Percentiles rank a stretch among this genome's conserved stretches.
These are phyloP conservation scores for Lordiphosa collinella DNA, from an alignment of 1,140 invertebrate genomes.

Conservation along the genomic window DNA sequence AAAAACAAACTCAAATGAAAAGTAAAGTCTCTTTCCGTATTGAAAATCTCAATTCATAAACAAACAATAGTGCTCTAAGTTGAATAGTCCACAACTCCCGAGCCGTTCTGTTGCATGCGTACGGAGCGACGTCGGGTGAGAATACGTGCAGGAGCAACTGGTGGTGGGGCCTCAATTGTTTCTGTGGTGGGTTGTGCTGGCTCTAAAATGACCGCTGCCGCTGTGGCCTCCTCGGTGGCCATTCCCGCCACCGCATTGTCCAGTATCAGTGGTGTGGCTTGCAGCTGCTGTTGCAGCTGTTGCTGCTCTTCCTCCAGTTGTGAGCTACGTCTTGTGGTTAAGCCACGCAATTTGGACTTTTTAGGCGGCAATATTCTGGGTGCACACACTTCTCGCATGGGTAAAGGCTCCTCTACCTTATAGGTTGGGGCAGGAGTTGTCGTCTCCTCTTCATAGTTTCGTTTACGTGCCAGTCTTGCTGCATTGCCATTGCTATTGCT, in stretches of 20 bases:
- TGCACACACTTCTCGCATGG: conserved; percentile 42
- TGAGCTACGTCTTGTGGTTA: conserved; percentile 79
- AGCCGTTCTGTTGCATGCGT: conserved; percentile 71
- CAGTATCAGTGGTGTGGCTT: conserved; percentile 70
- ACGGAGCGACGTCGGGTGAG: conserved; percentile 70
- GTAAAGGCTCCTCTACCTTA: no score
- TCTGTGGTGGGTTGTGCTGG: conserved; percentile 4
- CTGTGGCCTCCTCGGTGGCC: conserved; percentile 40
- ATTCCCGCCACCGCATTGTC: conserved; percentile 76
- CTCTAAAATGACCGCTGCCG: conserved; percentile 6
- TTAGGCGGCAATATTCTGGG: conserved; percentile 70
- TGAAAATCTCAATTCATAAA: conserved; percentile 61
- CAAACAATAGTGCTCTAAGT: conserved; percentile 24
- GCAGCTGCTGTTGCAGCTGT: conserved; percentile 10
- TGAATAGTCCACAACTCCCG: conserved; percentile 49
- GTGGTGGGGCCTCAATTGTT: conserved; percentile 36
- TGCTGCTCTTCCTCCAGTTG: conserved; percentile 82
- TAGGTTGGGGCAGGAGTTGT: conserved; percentile 6
- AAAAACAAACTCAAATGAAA: conserved; percentile 42
- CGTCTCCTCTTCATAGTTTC: conserved; percentile 65
- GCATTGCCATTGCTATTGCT: conserved; percentile 36
- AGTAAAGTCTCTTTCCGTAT: conserved; percentile 50
- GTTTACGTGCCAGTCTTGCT: conserved; percentile 59
- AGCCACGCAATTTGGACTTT: conserved; percentile 76
- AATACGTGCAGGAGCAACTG: conserved; percentile 59